These are phyloP conservation scores for Autographa pulchrina DNA, from an alignment of 2,888 invertebrate species.

Conservation along the genomic window DNA sequence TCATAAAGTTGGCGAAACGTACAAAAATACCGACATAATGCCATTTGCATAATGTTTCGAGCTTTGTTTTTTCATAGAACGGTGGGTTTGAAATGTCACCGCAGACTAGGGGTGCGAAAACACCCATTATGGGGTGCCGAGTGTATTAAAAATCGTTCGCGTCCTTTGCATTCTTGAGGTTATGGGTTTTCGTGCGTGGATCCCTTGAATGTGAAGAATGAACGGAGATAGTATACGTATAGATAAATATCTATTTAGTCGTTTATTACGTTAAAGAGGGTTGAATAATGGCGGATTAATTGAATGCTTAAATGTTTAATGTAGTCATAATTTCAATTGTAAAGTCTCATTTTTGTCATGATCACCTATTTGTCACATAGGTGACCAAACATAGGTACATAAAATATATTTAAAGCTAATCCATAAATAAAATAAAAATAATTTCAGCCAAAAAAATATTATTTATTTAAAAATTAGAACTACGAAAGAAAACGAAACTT, in stretches of 20 bases:
- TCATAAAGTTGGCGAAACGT: constrained; percentile 87
- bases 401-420: not conserved
- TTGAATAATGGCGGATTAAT: constrained; percentile 22
- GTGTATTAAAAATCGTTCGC: constrained; percentile 88
- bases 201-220: constrained; percentile 61
- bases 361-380: not conserved
- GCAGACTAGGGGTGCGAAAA: constrained; percentile 85
- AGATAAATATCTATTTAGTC: constrained; percentile 43
- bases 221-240: constrained; percentile 39
- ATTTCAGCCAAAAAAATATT: too few species aligned
- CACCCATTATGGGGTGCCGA: constrained; percentile 85
- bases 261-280: constrained; percentile 44
- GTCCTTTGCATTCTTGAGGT: constrained; percentile 87
- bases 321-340: not conserved
- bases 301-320: constrained; percentile 13
- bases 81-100: constrained; percentile 88
- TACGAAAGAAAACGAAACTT: not conserved
- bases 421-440: too few species aligned
- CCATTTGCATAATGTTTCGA: constrained; percentile 88
- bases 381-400: not conserved
- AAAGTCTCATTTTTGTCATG: not conserved
- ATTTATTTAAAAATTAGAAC: not conserved
- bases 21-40: constrained; percentile 88
- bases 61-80: constrained; percentile 88
- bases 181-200: constrained; percentile 77